Evolutionary conservation across 2,113 vertebrate species (phyloP), one percentile per base, ranked within the genome.

Genomic region (Zapornia atra): DNA sequence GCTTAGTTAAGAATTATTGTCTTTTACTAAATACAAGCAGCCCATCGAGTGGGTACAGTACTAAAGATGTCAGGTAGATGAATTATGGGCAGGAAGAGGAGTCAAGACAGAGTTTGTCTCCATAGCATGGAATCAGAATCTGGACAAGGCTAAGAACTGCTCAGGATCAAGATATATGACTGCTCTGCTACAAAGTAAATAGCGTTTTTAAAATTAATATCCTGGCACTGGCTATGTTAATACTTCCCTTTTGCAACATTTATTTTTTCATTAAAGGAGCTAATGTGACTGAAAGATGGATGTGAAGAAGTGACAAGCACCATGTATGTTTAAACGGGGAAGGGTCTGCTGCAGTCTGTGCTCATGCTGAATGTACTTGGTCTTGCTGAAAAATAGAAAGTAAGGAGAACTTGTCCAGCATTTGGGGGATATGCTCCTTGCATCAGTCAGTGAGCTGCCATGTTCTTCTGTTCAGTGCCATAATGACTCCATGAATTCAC

Each of bases 201-300:
- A 96, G 90, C 31, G 1, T 80, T 82, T 96, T 96, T 91, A 59
- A 95, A 96, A 93, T 96, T 93, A 90, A 96, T 94, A 59, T 61
- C 40, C 57, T 57, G 66, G 19, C 38, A 57, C 80, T 89, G 82
- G 29, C 78, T 96, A 15, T 82, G 75, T 92, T 95, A 91, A 96
- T 91, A 77, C 82, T 90, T 93, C 66, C 86, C 90, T 96, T 95
- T 80, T 97, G 93, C 92, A 97, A 96, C 96, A 95, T 97, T 96
- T 88, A 96, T 96, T 93, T 93, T 91, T 91, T 94, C 95, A 95
- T 96, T 95, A 96, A 65, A 12, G 5, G 63, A 82, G 75, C 40
- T 90, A 80, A 96, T 82, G 40, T 92, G 82, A 82, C 66, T 40
- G 6, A 69, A 82, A 82, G 82, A 90, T 87, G 13, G 40, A 95